A percentile compares a stretch with the other conserved stretches of the same genome.
These are phyloP conservation scores for Anorthoa munda DNA, from an alignment of 2,888 invertebrate genomes.

Conservation along the genomic window DNA sequence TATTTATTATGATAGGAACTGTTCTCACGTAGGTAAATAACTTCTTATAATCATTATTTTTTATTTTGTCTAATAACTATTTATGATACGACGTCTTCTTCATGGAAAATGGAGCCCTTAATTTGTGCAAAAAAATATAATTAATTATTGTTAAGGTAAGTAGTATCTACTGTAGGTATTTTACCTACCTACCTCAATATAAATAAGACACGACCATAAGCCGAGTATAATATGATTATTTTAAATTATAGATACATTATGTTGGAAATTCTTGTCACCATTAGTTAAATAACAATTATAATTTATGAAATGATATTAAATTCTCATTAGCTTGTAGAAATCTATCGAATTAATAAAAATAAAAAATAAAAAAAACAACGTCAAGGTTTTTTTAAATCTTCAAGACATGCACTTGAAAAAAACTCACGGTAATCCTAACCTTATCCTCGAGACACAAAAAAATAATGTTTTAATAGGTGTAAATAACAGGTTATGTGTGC, in stretches of 20 bases:
- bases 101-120: constrained; percentile 13
- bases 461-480: constrained; percentile 24
- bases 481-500: constrained; percentile 21
- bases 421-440: background rate
- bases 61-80: constrained; percentile 37
- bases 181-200: background rate
- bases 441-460: constrained; percentile 10
- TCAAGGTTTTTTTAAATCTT: background rate
- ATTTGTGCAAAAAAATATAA: background rate
- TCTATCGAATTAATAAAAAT: background rate
- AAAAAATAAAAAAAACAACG: too few relatives aligned
- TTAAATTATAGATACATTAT: too few relatives aligned
- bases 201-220: too few relatives aligned
- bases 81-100: constrained; percentile 20
- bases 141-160: background rate
- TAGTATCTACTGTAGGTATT: background rate
- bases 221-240: too few relatives aligned
- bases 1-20: constrained; percentile 36
- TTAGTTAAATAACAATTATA: background rate
- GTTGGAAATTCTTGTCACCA: background rate
- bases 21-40: constrained; percentile 46
- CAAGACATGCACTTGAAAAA: background rate
- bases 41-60: constrained; percentile 48
- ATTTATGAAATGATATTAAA: background rate
- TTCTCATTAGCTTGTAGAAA: background rate